phyloP scores from a whole-genome alignment of 1,140 invertebrate genomes.

The Stratiolaelaps scimitus region DNA sequence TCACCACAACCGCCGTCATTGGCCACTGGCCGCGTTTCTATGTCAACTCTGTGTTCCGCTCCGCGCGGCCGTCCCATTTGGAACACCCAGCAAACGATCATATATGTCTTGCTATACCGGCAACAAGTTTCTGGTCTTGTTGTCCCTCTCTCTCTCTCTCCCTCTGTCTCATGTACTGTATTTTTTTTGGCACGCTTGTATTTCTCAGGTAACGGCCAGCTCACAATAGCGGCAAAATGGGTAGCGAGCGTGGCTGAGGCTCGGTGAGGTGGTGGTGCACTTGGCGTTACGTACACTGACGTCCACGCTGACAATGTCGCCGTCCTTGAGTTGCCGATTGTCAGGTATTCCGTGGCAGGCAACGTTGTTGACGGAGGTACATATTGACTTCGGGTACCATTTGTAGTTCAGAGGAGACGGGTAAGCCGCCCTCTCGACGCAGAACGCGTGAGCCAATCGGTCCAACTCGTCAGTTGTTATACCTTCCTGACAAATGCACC shows the following conservation, averaged over 20 bases:
- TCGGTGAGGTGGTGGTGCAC: too few relatives aligned
- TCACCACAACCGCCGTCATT: neutral
- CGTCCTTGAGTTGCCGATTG: conserved; percentile 57
- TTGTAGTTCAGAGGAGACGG: conserved; percentile 77
- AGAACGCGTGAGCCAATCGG: conserved; percentile 54
- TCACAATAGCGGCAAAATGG: too few relatives aligned
- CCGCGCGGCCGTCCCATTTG: neutral
- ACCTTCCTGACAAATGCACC: conserved; percentile 52
- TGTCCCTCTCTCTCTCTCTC: too few relatives aligned
- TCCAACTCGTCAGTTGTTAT: conserved; percentile 79
- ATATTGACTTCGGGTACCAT: conserved; percentile 80
- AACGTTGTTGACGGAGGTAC: conserved; percentile 88
- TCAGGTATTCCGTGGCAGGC: conserved; percentile 91
- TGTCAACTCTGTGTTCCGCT: neutral
- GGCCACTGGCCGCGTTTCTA: neutral
- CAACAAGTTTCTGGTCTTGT: too few relatives aligned
- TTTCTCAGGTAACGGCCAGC: too few relatives aligned
- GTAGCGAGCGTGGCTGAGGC: too few relatives aligned
- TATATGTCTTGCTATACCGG: too few relatives aligned
- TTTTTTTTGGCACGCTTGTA: too few relatives aligned
- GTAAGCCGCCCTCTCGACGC: conserved; percentile 60
- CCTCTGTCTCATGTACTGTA: too few relatives aligned
- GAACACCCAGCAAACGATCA: too few relatives aligned
- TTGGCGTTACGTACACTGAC: conserved; percentile 56
- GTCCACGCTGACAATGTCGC: conserved; percentile 84